Evolutionary conservation across 1,140 invertebrate species (phyloP).

Genomic region (Orussus abietinus): DNA sequence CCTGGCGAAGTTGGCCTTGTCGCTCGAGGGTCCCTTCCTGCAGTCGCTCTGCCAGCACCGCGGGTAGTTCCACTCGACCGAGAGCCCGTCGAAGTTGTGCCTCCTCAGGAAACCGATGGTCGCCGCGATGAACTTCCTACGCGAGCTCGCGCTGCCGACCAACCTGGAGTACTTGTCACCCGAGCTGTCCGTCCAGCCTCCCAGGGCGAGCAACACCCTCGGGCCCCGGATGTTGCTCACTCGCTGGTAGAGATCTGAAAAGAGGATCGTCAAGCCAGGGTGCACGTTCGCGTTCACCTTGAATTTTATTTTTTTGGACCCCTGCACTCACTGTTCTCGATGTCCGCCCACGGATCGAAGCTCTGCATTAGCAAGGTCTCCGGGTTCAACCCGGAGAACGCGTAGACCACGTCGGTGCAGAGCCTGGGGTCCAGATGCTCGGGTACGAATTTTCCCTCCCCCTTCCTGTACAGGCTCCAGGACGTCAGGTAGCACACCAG

Average conservation of each 20-base stretch:
- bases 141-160: slow-evolving; percentile 60
- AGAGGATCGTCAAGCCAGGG: slow-evolving; percentile 16
- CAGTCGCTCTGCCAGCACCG: slow-evolving; percentile 90
- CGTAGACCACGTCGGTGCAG: slow-evolving; percentile 86
- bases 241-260: slow-evolving; percentile 66
- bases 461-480: slow-evolving; percentile 82
- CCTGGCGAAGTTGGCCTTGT: slow-evolving; percentile 74
- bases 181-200: slow-evolving; percentile 87
- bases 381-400: slow-evolving; percentile 81
- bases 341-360: slow-evolving; percentile 81
- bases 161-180: slow-evolving; percentile 80
- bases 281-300: not conserved
- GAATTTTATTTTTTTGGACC: slow-evolving; percentile 11
- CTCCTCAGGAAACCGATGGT: slow-evolving; percentile 66
- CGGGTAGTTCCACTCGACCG: slow-evolving; percentile 89
- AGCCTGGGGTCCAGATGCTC: slow-evolving; percentile 76
- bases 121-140: slow-evolving; percentile 67
- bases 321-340: slow-evolving; percentile 71
- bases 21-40: slow-evolving; percentile 69
- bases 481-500: slow-evolving; percentile 86
- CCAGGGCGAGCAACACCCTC: slow-evolving; percentile 73
- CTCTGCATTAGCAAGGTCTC: slow-evolving; percentile 69
- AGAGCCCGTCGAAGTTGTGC: slow-evolving; percentile 76
- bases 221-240: slow-evolving; percentile 61
- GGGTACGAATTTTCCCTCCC: slow-evolving; percentile 77